Base-by-base conservation (phyloP, 1,140 invertebrate species). In the Fopius arisanus region DNA sequence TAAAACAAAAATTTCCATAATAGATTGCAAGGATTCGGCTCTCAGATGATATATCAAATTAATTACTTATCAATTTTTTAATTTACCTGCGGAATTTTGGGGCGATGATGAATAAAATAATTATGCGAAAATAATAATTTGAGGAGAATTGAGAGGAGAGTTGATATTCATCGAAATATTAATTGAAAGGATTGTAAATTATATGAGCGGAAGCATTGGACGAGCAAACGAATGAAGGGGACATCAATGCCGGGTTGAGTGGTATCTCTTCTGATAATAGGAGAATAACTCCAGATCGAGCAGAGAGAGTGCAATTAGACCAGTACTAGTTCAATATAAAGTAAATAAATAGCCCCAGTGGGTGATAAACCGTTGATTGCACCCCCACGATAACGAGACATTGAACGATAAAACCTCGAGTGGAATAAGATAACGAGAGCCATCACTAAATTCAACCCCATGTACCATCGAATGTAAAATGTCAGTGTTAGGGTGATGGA, bases 311-410 rank as follows among this genome's bases (percentile, higher is more conserved):
- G 68, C 51, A 59, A 70, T 70, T 70, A 70, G 54, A 7, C 43
- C 16, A 16, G 2, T n/a, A 48, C 43, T 5, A 19, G 43, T 16
- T 70, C 59, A 29, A 70, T 70, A 62, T 62, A 19, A 70, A 21
- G 28, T 70, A 70, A 70, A 70, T 63, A 37, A 26, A 63, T 63
- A 19, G 6, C 31, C 28, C n/a, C 43, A 16, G 16, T 19, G 10
- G 19, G 68, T 41, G 40, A 63, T 71, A 71, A 71, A 71, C 54
- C 69, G 51, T 63, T 71, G 31, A 23, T 71, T 71, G 31, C 54
- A 40, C 69, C 23, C 28, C 63, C 12, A 63, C 3, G 43, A 48
- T 48, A 48, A 48, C 43, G 16, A 48, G 43, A 16, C 43, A 48
- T n/a, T 48, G n/a, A 16, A 48, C 43, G 7, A 48, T 48, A 48